These are phyloP conservation scores for Hylaeus volcanicus DNA, from an alignment of 1,140 invertebrate genomes.

Conservation along the genomic window DNA sequence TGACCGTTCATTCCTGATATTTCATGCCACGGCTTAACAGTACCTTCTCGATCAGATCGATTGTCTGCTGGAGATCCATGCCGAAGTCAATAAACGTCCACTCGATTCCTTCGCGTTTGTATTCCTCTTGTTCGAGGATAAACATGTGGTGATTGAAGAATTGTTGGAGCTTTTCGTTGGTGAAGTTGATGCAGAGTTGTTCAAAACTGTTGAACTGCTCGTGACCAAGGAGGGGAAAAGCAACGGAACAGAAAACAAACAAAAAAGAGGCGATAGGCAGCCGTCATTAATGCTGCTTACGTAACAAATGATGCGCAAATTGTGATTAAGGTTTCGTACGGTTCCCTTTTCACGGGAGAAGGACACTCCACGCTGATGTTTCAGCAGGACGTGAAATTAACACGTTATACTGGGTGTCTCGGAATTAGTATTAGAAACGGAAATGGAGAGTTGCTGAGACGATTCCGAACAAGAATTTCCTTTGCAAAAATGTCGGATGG, in stretches of 20 bases:
- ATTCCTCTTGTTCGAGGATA: slow-evolving; percentile 87
- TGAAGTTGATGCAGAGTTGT: slow-evolving; percentile 87
- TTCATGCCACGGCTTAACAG: slow-evolving; percentile 42
- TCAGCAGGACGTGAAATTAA: neutral
- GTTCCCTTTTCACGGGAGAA: neutral
- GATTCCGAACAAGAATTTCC: too few relatives aligned
- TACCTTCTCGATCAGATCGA: slow-evolving; percentile 89
- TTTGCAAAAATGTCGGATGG: too few relatives aligned
- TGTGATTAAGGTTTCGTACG: neutral
- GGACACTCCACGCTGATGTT: too few relatives aligned
- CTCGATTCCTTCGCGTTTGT: slow-evolving; percentile 86
- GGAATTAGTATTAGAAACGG: too few relatives aligned
- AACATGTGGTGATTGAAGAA: slow-evolving; percentile 90
- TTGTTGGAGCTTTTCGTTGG: slow-evolving; percentile 87
- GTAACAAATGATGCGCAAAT: neutral
- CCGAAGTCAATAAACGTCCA: slow-evolving; percentile 90
- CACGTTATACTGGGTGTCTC: neutral
- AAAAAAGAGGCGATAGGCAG: slow-evolving; percentile 75
- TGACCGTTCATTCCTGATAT: slow-evolving; percentile 17
- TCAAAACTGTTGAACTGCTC: slow-evolving; percentile 81
- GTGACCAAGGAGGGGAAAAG: slow-evolving; percentile 52
- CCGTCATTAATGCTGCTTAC: slow-evolving; percentile 70
- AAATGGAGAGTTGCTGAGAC: too few relatives aligned
- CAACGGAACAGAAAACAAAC: slow-evolving; percentile 64
- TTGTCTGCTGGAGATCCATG: slow-evolving; percentile 88